Base-by-base conservation (phyloP, 92 coral and sea anemone genomes). In the Metridium senile region DNA sequence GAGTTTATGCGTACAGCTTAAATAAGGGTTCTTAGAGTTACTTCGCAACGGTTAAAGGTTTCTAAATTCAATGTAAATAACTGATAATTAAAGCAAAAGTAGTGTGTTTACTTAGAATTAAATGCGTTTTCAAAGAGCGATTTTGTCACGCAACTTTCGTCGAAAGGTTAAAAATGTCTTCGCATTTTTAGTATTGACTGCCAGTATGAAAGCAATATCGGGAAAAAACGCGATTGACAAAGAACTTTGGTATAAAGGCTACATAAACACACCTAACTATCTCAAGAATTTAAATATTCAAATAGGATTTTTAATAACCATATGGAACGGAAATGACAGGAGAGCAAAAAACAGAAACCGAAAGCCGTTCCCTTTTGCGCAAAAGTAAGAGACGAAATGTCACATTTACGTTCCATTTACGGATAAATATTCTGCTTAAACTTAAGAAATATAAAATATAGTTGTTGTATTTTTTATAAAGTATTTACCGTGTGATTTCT, bases 401-500 rank as follows among this genome's bases (percentile, higher is more conserved):
- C 20, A 63, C 43, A 11, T 20, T 26, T 63, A 21, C 59, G 59
- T 10, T 54, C 2, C 3, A 3, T 6, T 54, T 54, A 3, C 3
- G 13, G 49, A 6, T 4, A 39, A 39, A 39, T 4, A 4, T 6
- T 39, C 49, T 4, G 49, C 49, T 39, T 13, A 39, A 39, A 39
- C 13, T 39, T 4, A 39, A 39, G 49, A 13, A 39, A 39, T 39
- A 39, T 4, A 6, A 13, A 39, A 13, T 39, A 39, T 39, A 39
- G 49, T 39, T 39, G 49, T 13, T 39, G 49, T 39, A 4, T 39
- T 6, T 6, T 39, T 6, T 6, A 4, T 39, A 4, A 9, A 10
- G n/a, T 9, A 45, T 70, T 26, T 62, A 94, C 98, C 96, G 87
- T 90, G 62, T 95, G 85, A 21, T 86, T 85, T 81, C 74, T 83